Base-by-base conservation (phyloP, 1,140 invertebrate species). In the Penaeus chinensis region DNA sequence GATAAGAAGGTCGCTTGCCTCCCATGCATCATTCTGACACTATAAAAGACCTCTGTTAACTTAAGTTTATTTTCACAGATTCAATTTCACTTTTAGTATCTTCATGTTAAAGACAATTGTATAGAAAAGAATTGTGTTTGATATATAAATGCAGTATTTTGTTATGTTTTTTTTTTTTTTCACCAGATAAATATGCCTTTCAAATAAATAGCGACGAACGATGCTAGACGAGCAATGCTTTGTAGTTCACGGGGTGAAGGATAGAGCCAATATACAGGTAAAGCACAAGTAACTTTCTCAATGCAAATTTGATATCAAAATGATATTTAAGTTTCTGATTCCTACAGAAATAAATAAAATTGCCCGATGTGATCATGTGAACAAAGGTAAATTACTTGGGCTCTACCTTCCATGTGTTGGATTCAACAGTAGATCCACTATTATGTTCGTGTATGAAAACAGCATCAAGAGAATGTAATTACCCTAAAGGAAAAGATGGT, bases 151-250 rank as follows among this genome's bases (percentile, higher is more conserved):
- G 71, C 27, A 74, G 71, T 74, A 74, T 27, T 74, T 74, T 24
- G 13, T 32, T 27, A 37, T 22, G 32, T 19, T n/a, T 69, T 22
- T 24, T 69, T 69, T 32, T 32, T 32, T 74, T n/a, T 11, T 32
- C 71, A 74, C 27, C 42, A 32, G 71, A 62, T 76, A 85, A 78
- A 85, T 78, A 85, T 85, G 78, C 74, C 42, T 20, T 65, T 82
- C 60, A 60, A 84, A 85, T 85, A 85, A 85, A 85, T 85, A 85
- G 83, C 42, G 83, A 65, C 74, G 32, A 47, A 74, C 32, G 61
- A 78, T 76, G 69, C 54, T 77, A 77, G 71, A 85, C 74, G 83
- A 65, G 60, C 83, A 71, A 85, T 71, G 78, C 74, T 85, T 32
- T 32, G 60, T 18, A 61, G 32, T 42, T 37, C 22, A n/a, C 3